Percentiles rank a stretch among this genome's conserved stretches.
These are phyloP conservation scores for Serripes groenlandicus DNA, from an alignment of 2,888 invertebrate species.

Conservation along the genomic window DNA sequence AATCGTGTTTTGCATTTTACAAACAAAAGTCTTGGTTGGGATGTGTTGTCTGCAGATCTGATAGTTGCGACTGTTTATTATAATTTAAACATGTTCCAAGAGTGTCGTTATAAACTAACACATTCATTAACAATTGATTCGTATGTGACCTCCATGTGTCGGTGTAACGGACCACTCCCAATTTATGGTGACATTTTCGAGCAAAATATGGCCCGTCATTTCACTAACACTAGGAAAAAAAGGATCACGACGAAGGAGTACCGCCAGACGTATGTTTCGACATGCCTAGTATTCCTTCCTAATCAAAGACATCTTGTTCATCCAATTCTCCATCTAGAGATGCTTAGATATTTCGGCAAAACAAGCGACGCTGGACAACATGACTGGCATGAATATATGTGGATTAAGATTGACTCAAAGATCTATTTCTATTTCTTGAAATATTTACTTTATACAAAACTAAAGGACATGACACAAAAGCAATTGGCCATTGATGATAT, in stretches of 20 bases:
- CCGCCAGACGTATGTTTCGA: background rate
- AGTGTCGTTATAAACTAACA: no score
- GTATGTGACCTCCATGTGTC: no score
- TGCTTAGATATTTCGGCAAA: background rate
- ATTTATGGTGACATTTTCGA: background rate
- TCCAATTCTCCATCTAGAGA: background rate
- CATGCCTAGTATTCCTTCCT: background rate
- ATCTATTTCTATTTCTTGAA: background rate
- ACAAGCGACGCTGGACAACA: background rate
- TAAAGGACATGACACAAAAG: background rate
- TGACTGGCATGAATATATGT: background rate
- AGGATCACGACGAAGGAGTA: background rate
- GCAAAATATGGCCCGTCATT: background rate
- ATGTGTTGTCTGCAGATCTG: no score
- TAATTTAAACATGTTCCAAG: no score
- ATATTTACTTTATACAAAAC: background rate
- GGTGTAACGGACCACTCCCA: background rate
- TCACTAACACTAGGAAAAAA: background rate
- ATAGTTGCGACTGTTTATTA: no score
- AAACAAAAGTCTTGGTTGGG: no score
- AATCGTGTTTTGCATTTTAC: no score
- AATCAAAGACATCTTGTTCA: background rate
- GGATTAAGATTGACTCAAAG: background rate
- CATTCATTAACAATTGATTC: background rate
- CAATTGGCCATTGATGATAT: background rate